Percentiles rank a stretch among this genome's conserved stretches.
These are phyloP conservation scores for Agraylea sexmaculata DNA, from an alignment of 1,140 invertebrate genomes.

Conservation along the genomic window DNA sequence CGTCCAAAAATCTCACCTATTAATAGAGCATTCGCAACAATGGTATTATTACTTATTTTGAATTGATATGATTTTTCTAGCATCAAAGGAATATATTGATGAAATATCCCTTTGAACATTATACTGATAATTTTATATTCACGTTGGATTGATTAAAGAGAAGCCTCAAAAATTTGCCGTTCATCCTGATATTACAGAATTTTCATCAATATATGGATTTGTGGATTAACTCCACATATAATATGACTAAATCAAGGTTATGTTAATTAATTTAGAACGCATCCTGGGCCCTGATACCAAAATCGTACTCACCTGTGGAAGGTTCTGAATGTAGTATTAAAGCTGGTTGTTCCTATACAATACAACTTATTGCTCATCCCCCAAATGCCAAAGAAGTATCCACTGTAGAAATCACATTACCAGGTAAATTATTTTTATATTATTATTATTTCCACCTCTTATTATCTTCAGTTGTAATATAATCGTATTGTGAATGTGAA, in stretches of 20 bases:
- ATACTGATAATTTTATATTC: too few relatives aligned
- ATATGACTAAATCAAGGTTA: not conserved
- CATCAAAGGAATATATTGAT: too few relatives aligned
- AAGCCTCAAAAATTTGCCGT: too few relatives aligned
- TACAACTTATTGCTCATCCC: slow-evolving; percentile 29
- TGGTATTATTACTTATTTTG: too few relatives aligned
- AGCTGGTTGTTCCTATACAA: slow-evolving; percentile 31
- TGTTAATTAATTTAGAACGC: slow-evolving; percentile 22
- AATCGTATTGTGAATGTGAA: too few relatives aligned
- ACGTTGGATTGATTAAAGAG: too few relatives aligned
- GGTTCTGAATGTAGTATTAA: slow-evolving; percentile 28
- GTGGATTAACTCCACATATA: not conserved
- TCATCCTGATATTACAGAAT: too few relatives aligned
- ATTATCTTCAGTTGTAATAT: too few relatives aligned
- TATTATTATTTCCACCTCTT: slow-evolving; percentile 1
- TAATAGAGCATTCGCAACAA: too few relatives aligned
- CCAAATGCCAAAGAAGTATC: slow-evolving; percentile 30
- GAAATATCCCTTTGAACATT: too few relatives aligned
- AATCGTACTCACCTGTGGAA: slow-evolving; percentile 22
- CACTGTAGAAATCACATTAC: slow-evolving; percentile 16
- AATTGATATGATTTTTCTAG: too few relatives aligned
- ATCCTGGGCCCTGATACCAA: slow-evolving; percentile 27
- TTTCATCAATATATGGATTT: not conserved
- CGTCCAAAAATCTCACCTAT: too few relatives aligned
- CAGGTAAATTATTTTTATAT: slow-evolving; percentile 13